These are phyloP conservation scores for Marcusenius ussheri DNA, from an alignment of 2,113 vertebrate genomes.

Conservation along the genomic window DNA sequence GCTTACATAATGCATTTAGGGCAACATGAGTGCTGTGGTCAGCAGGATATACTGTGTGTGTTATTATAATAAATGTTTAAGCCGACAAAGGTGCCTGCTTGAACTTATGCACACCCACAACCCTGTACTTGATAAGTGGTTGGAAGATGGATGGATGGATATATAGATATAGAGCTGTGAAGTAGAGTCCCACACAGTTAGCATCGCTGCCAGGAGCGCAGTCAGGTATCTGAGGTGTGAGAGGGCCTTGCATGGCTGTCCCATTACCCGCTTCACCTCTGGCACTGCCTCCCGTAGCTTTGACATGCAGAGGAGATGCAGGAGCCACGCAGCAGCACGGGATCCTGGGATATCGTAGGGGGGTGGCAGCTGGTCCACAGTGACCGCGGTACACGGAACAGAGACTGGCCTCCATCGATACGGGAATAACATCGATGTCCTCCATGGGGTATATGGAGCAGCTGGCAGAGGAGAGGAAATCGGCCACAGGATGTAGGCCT, in stretches of 20 bases:
- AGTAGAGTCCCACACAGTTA: background rate
- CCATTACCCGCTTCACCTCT: background rate
- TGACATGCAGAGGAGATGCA: background rate
- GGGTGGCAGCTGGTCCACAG: background rate
- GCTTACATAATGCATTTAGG: slow-evolving; percentile 12
- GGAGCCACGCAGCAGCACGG: background rate
- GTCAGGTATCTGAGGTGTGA: background rate
- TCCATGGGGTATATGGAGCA: background rate
- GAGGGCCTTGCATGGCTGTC: background rate
- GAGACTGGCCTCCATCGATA: slow-evolving; percentile 10
- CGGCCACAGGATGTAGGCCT: background rate
- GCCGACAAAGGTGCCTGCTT: background rate
- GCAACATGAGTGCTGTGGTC: background rate
- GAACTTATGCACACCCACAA: background rate
- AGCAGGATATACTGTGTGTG: background rate
- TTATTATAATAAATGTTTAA: background rate
- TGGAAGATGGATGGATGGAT: background rate
- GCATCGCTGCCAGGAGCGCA: background rate
- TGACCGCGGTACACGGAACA: slow-evolving; percentile 19
- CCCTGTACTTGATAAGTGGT: background rate
- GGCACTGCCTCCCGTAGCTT: background rate
- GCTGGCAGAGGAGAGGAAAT: background rate
- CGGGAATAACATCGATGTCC: slow-evolving; percentile 7
- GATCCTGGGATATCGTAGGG: slow-evolving; percentile 25
- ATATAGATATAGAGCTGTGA: background rate